phyloP scores from a whole-genome alignment of 2,888 invertebrate genomes.

The Ctena decussata region DNA sequence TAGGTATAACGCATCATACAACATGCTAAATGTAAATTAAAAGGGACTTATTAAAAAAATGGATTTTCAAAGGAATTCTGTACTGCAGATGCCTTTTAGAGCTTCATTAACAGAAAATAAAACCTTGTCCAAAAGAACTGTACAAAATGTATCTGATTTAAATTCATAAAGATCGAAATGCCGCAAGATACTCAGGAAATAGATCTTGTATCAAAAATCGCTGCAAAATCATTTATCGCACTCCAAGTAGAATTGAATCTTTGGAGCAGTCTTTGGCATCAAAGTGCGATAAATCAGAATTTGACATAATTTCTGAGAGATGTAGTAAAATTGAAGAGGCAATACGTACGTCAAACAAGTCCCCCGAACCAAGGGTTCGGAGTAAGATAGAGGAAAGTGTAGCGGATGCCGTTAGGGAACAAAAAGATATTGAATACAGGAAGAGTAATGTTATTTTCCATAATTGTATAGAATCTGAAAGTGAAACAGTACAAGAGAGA shows the following conservation, averaged over 20 bases:
- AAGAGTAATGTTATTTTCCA: neutral
- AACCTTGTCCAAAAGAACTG: too few relatives aligned
- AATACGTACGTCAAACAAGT: neutral
- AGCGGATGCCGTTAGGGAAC: neutral
- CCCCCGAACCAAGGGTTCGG: neutral
- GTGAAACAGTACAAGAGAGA: neutral
- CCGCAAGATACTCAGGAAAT: too few relatives aligned
- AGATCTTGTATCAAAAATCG: too few relatives aligned
- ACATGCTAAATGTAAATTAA: too few relatives aligned
- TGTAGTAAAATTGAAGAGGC: neutral
- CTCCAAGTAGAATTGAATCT: neutral
- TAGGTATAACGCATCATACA: too few relatives aligned
- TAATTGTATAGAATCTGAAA: neutral
- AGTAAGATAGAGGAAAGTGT: neutral
- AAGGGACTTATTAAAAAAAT: too few relatives aligned
- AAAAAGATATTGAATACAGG: neutral
- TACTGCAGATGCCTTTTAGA: too few relatives aligned
- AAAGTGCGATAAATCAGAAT: neutral
- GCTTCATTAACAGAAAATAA: too few relatives aligned
- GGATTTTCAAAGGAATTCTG: too few relatives aligned
- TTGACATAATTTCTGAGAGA: neutral
- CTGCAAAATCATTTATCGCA: too few relatives aligned
- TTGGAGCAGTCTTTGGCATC: neutral
- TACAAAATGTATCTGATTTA: neutral
- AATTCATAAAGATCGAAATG: too few relatives aligned